phyloP scores from a whole-genome alignment of 2,888 invertebrate genomes.

The Allolobophora icterica region DNA sequence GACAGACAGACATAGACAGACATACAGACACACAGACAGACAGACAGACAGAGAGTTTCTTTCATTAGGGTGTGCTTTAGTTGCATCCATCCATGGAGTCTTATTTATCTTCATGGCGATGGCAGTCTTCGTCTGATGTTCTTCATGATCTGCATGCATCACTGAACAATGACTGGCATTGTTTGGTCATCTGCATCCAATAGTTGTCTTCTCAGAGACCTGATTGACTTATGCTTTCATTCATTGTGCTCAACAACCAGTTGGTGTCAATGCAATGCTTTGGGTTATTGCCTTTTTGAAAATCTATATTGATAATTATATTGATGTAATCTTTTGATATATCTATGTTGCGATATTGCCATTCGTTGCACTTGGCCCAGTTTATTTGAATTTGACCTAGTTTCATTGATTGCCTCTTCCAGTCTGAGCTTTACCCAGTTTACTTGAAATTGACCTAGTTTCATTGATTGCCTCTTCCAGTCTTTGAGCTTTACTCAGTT shows the following conservation, averaged over 20 bases:
- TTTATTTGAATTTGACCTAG: too few species aligned
- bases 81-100: background rate
- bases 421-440: too few species aligned
- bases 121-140: background rate
- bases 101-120: background rate
- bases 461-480: background rate
- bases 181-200: background rate
- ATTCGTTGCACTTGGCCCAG: background rate
- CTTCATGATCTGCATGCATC: background rate
- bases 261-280: background rate
- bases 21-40: background rate
- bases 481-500: too few species aligned
- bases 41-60: background rate
- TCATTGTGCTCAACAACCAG: background rate
- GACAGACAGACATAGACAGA: too few species aligned
- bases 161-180: background rate
- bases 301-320: too few species aligned
- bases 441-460: background rate
- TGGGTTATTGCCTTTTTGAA: background rate
- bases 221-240: background rate
- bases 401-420: too few species aligned
- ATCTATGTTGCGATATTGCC: background rate
- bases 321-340: too few species aligned
- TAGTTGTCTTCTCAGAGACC: background rate
- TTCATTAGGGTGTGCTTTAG: background rate